These are phyloP conservation scores for Ptyas mucosa DNA, from an alignment of 2,113 vertebrate genomes.

Conservation along the genomic window DNA sequence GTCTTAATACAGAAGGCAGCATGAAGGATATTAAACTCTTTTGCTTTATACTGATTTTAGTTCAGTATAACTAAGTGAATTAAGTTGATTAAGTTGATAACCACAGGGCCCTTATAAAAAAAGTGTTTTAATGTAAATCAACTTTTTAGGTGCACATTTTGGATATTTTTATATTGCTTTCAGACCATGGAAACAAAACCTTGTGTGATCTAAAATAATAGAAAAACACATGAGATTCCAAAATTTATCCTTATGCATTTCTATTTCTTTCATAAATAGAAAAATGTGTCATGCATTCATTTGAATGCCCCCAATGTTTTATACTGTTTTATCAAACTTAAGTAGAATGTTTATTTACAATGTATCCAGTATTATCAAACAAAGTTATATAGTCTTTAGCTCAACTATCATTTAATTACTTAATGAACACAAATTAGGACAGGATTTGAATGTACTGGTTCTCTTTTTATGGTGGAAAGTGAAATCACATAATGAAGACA, in stretches of 20 bases:
- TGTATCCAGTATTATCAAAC: not conserved
- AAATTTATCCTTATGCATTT: not conserved
- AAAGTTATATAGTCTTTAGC: not conserved
- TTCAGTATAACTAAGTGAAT: not conserved
- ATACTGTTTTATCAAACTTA: not conserved
- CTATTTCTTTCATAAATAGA: not conserved
- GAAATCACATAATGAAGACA: not conserved
- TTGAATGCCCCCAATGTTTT: not conserved
- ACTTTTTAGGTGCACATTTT: not conserved
- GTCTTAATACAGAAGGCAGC: not conserved
- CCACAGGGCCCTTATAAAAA: not conserved
- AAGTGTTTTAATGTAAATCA: not conserved
- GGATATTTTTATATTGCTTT: not conserved
- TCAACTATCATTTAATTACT: not conserved
- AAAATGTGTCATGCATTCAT: not conserved
- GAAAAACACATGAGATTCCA: not conserved
- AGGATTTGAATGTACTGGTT: not conserved
- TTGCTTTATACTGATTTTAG: slow-evolving; percentile 13
- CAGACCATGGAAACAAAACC: not conserved
- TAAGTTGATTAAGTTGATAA: not conserved
- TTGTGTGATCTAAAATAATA: not conserved
- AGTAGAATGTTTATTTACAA: not conserved
- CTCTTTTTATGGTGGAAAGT: not conserved
- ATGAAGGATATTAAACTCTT: not conserved
- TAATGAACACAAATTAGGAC: not conserved